These are phyloP conservation scores for Anniella stebbinsi DNA, from an alignment of 2,797 vertebrate species.

Conservation along the genomic window DNA sequence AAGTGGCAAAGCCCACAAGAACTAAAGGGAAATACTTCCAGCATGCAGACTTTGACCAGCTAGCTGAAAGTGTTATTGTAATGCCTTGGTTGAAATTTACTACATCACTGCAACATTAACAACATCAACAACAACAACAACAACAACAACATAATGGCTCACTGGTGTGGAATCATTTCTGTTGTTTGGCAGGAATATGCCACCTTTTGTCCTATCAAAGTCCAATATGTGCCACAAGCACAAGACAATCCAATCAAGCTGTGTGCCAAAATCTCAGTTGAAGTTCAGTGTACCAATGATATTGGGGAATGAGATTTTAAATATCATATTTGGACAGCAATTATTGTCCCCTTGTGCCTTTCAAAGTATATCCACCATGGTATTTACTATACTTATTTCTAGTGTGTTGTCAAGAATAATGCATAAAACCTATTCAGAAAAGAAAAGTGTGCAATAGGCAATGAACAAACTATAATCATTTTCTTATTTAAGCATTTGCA, in stretches of 20 bases:
- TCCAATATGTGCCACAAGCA: neutral
- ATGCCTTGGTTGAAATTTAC: neutral
- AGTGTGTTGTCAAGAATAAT: neutral
- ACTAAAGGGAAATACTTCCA: neutral
- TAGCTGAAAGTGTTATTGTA: neutral
- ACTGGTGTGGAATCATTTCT: neutral
- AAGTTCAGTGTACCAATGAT: neutral
- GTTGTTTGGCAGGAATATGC: neutral
- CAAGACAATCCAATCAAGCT: neutral
- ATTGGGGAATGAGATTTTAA: neutral
- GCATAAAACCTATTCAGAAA: neutral
- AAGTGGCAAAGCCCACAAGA: neutral
- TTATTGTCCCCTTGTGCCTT: conserved; percentile 14
- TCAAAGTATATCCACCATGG: neutral
- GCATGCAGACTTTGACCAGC: neutral
- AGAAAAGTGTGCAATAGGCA: neutral
- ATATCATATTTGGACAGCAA: neutral
- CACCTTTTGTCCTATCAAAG: neutral
- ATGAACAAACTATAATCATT: neutral
- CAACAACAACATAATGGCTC: neutral
- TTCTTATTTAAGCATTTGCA: conserved; percentile 15
- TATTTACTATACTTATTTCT: neutral
- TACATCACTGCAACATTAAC: neutral
- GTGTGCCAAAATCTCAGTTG: neutral
- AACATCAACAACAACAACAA: too few species aligned